Percentiles rank a stretch among this genome's conserved stretches.
phyloP scores from a whole-genome alignment of 2,888 invertebrate species.

The Lypha dubia region DNA sequence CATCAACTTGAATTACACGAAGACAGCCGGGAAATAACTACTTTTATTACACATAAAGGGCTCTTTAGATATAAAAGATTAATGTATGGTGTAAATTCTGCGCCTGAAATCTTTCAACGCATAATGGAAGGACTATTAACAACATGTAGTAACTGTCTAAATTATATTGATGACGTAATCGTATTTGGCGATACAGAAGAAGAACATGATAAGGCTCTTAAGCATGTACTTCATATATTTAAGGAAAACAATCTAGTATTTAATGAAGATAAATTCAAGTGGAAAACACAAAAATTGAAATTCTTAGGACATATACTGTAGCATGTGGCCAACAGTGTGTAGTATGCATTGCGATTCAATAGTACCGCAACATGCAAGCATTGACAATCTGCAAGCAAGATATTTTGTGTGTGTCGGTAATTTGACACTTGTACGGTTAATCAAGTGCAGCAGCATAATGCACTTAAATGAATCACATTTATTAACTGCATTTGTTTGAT shows the following conservation, averaged over 20 bases:
- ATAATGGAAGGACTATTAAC: neutral
- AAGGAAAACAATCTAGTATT: neutral
- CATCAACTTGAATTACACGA: conserved; percentile 74
- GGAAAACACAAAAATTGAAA: too few species aligned
- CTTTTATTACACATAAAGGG: conserved; percentile 70
- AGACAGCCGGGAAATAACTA: conserved; percentile 68
- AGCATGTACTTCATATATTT: conserved; percentile 62
- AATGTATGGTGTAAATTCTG: conserved; percentile 75
- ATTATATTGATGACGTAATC: too few species aligned
- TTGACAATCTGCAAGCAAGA: too few species aligned
- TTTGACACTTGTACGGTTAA: too few species aligned
- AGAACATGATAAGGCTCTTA: conserved; percentile 75
- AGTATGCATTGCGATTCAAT: too few species aligned
- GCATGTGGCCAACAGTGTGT: too few species aligned
- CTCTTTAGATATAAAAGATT: conserved; percentile 76
- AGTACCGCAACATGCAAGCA: too few species aligned
- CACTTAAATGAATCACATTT: too few species aligned
- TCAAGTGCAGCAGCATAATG: too few species aligned
- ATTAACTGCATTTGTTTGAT: too few species aligned
- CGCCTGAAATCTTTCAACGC: conserved; percentile 69
- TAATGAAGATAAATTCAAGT: too few species aligned
- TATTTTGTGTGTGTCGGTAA: too few species aligned
- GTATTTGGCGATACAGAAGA: neutral
- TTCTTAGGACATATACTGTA: conserved; percentile 38
- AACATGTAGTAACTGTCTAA: neutral